phyloP scores from a whole-genome alignment of 2,797 vertebrate genomes.

The Typhlichthys subterraneus region DNA sequence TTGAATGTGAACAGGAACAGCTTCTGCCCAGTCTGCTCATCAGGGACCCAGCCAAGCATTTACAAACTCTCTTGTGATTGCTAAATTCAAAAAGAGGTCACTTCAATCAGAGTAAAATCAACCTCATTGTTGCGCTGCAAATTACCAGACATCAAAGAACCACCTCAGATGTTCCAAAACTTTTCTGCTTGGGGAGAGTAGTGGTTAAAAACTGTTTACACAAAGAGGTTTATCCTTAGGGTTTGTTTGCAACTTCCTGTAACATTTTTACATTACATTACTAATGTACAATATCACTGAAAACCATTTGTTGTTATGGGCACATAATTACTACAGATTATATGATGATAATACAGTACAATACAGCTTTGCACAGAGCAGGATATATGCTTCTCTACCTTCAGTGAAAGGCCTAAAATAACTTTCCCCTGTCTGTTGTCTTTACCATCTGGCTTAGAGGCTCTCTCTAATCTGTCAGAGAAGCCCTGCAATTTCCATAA shows the following conservation, averaged over 20 bases:
- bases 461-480: slow-evolving; percentile 30
- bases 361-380: no score
- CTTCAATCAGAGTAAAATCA: background rate
- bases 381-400: background rate
- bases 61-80: background rate
- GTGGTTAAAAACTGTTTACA: background rate
- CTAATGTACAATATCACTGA: no score
- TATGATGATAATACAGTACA: no score
- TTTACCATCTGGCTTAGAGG: slow-evolving; percentile 24
- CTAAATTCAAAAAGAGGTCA: background rate
- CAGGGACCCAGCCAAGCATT: background rate
- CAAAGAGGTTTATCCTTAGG: background rate
- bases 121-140: background rate
- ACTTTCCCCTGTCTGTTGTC: slow-evolving; percentile 16
- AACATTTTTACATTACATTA: no score
- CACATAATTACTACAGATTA: no score
- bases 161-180: background rate
- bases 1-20: background rate
- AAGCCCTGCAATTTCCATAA: slow-evolving; percentile 48
- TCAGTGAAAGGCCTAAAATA: background rate
- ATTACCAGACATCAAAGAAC: background rate
- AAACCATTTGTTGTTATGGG: no score
- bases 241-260: no score
- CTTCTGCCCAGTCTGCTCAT: background rate
- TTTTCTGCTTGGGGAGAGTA: background rate